These are phyloP conservation scores for Hylyphantes graminicola DNA, from an alignment of 1,140 invertebrate species.

Conservation along the genomic window DNA sequence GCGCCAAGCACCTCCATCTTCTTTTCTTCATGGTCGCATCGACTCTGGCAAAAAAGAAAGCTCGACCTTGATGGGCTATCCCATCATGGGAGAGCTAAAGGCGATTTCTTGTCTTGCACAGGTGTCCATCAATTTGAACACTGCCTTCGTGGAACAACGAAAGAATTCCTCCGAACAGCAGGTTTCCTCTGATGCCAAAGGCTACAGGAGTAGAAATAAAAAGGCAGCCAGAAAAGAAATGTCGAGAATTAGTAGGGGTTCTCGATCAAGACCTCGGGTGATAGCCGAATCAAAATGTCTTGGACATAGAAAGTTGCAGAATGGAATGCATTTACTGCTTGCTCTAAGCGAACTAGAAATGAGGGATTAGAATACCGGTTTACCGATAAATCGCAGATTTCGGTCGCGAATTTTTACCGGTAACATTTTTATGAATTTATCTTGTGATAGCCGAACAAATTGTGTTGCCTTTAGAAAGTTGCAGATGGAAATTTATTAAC, in stretches of 20 bases:
- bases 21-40: too few species aligned
- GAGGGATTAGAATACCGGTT: too few species aligned
- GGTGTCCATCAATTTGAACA: constrained; percentile 40
- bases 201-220: constrained; percentile 24
- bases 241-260: constrained; percentile 10
- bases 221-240: constrained; percentile 10
- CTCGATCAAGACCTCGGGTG: constrained; percentile 7
- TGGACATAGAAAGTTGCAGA: not conserved
- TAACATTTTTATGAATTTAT: too few species aligned
- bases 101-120: constrained; percentile 14
- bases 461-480: too few species aligned
- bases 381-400: too few species aligned
- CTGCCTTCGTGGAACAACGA: constrained; percentile 12
- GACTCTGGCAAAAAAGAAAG: constrained; percentile 4
- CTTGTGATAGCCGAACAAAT: too few species aligned
- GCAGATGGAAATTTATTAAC: too few species aligned
- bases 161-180: constrained; percentile 27
- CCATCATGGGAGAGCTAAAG: constrained; percentile 11
- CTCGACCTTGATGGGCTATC: constrained; percentile 43
- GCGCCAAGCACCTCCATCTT: too few species aligned
- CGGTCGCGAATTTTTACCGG: too few species aligned
- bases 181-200: constrained; percentile 20
- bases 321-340: constrained; percentile 2
- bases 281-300: constrained; percentile 22
- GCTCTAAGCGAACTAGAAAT: too few species aligned